These are phyloP conservation scores for Scaptomyza flava DNA, from an alignment of 2,888 invertebrate genomes.

Conservation along the genomic window DNA sequence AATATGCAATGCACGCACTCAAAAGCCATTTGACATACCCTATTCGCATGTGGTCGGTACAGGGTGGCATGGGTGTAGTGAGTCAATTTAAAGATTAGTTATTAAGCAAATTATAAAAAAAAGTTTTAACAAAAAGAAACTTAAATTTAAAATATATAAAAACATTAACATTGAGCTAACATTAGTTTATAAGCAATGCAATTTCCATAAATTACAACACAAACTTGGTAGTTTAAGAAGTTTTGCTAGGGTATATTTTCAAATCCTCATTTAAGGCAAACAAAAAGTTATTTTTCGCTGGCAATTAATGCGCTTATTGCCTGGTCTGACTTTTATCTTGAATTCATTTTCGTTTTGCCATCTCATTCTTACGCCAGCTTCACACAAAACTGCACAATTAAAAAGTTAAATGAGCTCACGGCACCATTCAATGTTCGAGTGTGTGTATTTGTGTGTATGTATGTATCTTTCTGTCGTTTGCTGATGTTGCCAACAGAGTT, in stretches of 20 bases:
- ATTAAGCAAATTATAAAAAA: too few species aligned
- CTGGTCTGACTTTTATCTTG: slow-evolving; percentile 59
- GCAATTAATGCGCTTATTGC: slow-evolving; percentile 74
- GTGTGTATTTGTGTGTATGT: slow-evolving; percentile 13
- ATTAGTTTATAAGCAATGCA: too few species aligned
- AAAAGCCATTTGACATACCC: slow-evolving; percentile 25
- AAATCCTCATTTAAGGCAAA: neutral
- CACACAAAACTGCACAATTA: slow-evolving; percentile 73
- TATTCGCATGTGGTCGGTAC: neutral
- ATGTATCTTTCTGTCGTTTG: slow-evolving; percentile 1
- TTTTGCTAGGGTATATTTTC: slow-evolving; percentile 14
- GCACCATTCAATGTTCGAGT: slow-evolving; percentile 47
- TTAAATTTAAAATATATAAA: too few species aligned
- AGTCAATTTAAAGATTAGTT: too few species aligned
- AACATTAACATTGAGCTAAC: too few species aligned
- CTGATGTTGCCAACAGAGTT: slow-evolving; percentile 25
- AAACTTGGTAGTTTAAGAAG: too few species aligned
- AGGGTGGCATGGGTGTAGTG: too few species aligned
- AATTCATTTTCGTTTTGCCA: slow-evolving; percentile 57
- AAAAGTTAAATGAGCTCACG: slow-evolving; percentile 75
- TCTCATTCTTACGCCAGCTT: slow-evolving; percentile 45
- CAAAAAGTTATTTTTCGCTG: slow-evolving; percentile 31
- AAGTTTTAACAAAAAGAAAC: too few species aligned
- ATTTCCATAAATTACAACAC: too few species aligned
- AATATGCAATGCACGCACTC: slow-evolving; percentile 19